Conservation (phyloP, 2,113 vertebrate species). For the Machaerirhynchus nigripectus region DNA sequence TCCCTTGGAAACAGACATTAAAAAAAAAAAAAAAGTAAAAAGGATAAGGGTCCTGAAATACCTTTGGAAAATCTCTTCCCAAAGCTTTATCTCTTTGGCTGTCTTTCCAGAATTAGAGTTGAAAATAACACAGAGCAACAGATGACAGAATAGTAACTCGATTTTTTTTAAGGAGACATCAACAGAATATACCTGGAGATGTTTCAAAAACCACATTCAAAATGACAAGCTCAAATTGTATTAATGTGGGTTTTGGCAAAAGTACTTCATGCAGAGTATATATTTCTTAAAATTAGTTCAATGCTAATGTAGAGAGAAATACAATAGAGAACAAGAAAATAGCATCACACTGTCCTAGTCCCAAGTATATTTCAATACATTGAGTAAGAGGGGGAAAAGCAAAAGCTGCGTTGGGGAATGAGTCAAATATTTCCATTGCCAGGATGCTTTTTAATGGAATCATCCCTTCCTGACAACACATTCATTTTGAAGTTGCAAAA, state of each 20-base stretch:
- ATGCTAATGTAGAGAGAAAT: not conserved
- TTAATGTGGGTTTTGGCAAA: not conserved
- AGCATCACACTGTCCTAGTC: not conserved
- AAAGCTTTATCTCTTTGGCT: not conserved
- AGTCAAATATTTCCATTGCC: not conserved
- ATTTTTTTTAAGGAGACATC: not conserved
- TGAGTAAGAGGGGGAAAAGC: not conserved
- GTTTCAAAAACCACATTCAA: not conserved
- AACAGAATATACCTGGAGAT: not conserved
- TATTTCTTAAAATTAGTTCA: not conserved
- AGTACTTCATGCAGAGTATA: not conserved
- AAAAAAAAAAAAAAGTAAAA: not conserved
- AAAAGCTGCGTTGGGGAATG: not conserved
- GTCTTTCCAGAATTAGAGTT: slow-evolving; percentile 3
- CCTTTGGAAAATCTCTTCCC: slow-evolving; percentile 8
- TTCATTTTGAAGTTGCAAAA: not conserved
- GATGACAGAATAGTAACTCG: not conserved
- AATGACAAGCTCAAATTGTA: not conserved
- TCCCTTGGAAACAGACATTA: slow-evolving; percentile 55
- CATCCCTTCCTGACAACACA: not conserved
- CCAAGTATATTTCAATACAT: not conserved
- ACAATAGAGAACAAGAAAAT: not conserved
- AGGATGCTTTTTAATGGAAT: not conserved
- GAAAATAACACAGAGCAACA: slow-evolving; percentile 25
- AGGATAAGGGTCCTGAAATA: slow-evolving; percentile 39